A percentile compares a stretch with the other conserved stretches of the same genome.
Conservation (phyloP, 1,140 invertebrate species). For the Hyphantria cunea region DNA sequence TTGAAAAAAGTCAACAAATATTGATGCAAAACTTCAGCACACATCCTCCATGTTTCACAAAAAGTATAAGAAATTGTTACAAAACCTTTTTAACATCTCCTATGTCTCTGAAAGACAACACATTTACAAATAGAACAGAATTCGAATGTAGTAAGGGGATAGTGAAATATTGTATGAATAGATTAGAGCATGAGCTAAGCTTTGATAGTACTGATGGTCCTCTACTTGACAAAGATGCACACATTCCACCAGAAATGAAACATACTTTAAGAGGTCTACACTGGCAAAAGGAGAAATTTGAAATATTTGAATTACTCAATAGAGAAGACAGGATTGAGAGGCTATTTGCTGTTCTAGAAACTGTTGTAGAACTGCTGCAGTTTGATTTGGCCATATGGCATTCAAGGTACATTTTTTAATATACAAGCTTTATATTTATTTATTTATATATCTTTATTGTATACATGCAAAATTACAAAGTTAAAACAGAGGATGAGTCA, state of each 20-base stretch:
- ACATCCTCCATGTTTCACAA: conserved; percentile 61
- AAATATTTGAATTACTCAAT: conserved; percentile 63
- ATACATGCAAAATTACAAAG: too few species aligned
- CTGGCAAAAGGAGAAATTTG: conserved; percentile 65
- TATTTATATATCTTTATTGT: too few species aligned
- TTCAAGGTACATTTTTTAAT: conserved; percentile 44
- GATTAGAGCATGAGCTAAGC: conserved; percentile 65
- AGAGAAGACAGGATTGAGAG: conserved; percentile 66
- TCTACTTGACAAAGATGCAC: conserved; percentile 51
- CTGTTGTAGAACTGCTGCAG: conserved; percentile 65
- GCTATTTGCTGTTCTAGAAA: conserved; percentile 64
- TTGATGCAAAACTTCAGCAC: conserved; percentile 57
- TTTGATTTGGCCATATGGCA: conserved; percentile 73
- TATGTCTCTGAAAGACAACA: conserved; percentile 56
- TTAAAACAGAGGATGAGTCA: too few species aligned
- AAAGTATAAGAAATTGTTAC: conserved; percentile 58
- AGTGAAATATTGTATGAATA: conserved; percentile 65
- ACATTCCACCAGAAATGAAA: conserved; percentile 55
- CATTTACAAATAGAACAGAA: conserved; percentile 54
- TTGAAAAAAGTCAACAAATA: conserved; percentile 62
- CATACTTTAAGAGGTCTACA: conserved; percentile 54
- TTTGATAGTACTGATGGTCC: conserved; percentile 54
- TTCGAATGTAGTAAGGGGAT: conserved; percentile 56
- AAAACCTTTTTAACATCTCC: conserved; percentile 60
- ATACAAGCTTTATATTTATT: too few species aligned